A percentile compares a stretch with the other conserved stretches of the same genome.
phyloP scores from a whole-genome alignment of 2,113 vertebrate species.

The Plecotus auritus region DNA sequence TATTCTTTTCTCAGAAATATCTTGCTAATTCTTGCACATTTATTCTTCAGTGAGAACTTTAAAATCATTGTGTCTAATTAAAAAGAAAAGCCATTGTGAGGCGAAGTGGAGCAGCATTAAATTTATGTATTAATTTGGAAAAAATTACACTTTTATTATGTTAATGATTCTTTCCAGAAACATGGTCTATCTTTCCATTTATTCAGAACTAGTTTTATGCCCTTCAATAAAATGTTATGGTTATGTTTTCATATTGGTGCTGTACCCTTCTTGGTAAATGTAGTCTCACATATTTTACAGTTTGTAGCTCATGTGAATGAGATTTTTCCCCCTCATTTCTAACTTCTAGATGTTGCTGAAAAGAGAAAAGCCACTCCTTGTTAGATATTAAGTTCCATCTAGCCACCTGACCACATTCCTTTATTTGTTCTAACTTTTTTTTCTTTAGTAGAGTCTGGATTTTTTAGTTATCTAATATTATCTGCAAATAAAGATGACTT shows the following conservation, averaged over 20 bases:
- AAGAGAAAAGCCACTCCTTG: not conserved
- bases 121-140: constrained; percentile 63
- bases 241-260: not conserved
- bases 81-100: constrained; percentile 41
- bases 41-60: constrained; percentile 20
- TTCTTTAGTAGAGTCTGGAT: not conserved
- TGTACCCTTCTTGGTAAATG: constrained; percentile 23
- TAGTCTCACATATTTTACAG: constrained; percentile 39
- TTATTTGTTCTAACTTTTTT: not conserved
- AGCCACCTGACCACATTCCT: not conserved
- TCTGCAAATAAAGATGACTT: not conserved
- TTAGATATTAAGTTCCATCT: not conserved
- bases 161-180: constrained; percentile 60
- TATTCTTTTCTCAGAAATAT: constrained; percentile 23
- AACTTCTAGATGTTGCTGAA: not conserved
- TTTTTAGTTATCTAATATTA: not conserved
- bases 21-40: constrained; percentile 17
- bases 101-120: not conserved
- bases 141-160: constrained; percentile 62
- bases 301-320: not conserved
- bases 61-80: constrained; percentile 54
- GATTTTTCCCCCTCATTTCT: not conserved
- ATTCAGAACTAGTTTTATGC: constrained; percentile 44
- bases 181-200: constrained; percentile 20
- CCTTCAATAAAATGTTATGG: constrained; percentile 53